These are phyloP conservation scores for Physella acuta DNA, from an alignment of 1,140 invertebrate species.

Conservation along the genomic window DNA sequence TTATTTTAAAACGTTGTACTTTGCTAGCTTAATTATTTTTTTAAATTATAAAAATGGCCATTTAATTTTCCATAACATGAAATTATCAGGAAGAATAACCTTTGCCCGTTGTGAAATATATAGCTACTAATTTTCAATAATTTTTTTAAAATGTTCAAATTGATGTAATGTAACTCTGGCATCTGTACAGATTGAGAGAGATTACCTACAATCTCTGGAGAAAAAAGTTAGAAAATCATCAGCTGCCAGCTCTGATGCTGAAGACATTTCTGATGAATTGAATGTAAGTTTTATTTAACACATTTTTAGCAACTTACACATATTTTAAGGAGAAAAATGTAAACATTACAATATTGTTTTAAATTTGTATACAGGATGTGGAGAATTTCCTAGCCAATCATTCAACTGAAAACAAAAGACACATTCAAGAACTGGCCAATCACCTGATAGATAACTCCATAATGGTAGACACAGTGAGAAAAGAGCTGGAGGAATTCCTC, in stretches of 20 bases:
- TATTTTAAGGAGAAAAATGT: background rate
- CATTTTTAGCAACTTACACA: background rate
- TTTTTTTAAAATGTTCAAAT: too few species aligned
- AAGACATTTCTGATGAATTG: slow-evolving; percentile 86
- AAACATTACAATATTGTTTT: background rate
- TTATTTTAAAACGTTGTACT: background rate
- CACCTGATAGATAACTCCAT: slow-evolving; percentile 75
- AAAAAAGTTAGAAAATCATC: slow-evolving; percentile 74
- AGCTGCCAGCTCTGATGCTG: slow-evolving; percentile 79
- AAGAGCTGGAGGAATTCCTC: slow-evolving; percentile 68
- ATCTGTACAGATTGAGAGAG: slow-evolving; percentile 69
- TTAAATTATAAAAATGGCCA: background rate
- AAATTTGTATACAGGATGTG: slow-evolving; percentile 68
- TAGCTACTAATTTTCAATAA: too few species aligned
- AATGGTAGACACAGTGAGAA: slow-evolving; percentile 72
- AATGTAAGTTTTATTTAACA: slow-evolving; percentile 69
- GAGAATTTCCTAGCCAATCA: slow-evolving; percentile 82
- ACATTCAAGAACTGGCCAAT: slow-evolving; percentile 76
- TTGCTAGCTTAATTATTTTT: background rate
- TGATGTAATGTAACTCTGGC: slow-evolving; percentile 25
- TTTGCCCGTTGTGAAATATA: too few species aligned
- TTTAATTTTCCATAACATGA: too few species aligned
- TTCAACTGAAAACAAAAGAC: slow-evolving; percentile 71
- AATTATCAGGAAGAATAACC: too few species aligned
- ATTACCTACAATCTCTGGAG: slow-evolving; percentile 80